A percentile compares a stretch with the other conserved stretches of the same genome.
phyloP scores from a whole-genome alignment of 1,140 invertebrate genomes.

The Chironomus tepperi region DNA sequence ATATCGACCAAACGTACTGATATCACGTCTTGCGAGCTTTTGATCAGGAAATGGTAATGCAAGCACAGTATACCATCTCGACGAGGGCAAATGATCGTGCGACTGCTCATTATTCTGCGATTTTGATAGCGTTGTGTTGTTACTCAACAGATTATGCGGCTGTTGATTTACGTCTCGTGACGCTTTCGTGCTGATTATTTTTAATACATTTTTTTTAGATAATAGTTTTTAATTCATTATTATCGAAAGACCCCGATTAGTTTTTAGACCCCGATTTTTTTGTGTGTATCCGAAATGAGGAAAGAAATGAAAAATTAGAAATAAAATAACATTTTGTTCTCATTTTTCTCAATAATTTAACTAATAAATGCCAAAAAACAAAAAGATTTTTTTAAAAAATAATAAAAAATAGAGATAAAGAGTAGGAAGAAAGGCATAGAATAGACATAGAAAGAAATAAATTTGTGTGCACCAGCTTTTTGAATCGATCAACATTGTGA shows the following conservation, averaged over 20 bases:
- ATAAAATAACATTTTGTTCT: background rate
- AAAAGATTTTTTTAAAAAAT: background rate
- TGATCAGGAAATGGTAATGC: conserved; percentile 86
- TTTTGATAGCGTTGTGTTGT: background rate
- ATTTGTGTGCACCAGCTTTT: background rate
- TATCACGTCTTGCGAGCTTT: conserved; percentile 72
- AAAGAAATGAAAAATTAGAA: background rate
- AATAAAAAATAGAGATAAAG: background rate
- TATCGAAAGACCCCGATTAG: too few relatives aligned
- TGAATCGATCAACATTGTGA: conserved; percentile 12
- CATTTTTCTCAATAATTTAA: background rate
- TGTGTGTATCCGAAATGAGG: background rate
- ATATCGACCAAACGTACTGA: conserved; percentile 53
- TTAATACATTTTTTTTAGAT: background rate
- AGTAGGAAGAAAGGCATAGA: background rate
- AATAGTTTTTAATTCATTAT: too few relatives aligned
- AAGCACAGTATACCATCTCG: conserved; percentile 79
- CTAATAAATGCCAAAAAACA: background rate
- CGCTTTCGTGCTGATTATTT: background rate
- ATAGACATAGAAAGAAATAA: background rate
- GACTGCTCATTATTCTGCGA: background rate
- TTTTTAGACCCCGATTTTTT: background rate
- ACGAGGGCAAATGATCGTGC: conserved; percentile 51
- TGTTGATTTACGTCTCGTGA: background rate
- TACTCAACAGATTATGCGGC: conserved; percentile 10